Evolutionary conservation across 2,888 invertebrate genomes (phyloP).

Genomic region (Parthenolecanium corni): DNA sequence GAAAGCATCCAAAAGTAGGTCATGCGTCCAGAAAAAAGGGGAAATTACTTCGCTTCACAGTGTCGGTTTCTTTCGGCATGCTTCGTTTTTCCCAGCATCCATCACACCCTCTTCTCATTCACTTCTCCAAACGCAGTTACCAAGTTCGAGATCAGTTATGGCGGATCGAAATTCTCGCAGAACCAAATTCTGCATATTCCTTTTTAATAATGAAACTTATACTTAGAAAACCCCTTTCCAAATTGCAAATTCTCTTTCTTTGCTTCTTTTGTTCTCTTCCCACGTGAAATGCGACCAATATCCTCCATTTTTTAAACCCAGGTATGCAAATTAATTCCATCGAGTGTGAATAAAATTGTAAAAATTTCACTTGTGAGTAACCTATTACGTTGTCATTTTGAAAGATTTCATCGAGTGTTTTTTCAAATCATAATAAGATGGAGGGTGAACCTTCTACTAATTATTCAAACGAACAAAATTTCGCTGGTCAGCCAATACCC

Average conservation of each 20-base stretch:
- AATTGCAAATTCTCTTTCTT: neutral
- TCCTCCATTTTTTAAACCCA: no score
- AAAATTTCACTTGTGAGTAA: no score
- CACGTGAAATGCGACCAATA: no score
- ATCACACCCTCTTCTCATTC: neutral
- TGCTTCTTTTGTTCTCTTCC: neutral
- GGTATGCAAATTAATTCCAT: no score
- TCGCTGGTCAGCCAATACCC: conserved; percentile 63
- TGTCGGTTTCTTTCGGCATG: no score
- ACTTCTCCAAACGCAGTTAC: neutral
- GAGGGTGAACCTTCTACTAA: neutral
- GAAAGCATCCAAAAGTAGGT: no score
- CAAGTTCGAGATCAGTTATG: neutral
- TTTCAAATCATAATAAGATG: neutral
- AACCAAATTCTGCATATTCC: neutral
- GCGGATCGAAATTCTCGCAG: neutral
- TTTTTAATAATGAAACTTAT: no score
- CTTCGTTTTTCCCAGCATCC: neutral
- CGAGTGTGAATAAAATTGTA: no score
- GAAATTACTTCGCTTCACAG: no score
- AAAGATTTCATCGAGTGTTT: neutral
- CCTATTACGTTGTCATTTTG: no score
- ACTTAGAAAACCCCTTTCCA: no score
- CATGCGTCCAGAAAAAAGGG: no score
- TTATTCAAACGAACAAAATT: neutral